These are phyloP conservation scores for Rhabdornis inornatus DNA, from an alignment of 2,113 vertebrate genomes.

Conservation along the genomic window DNA sequence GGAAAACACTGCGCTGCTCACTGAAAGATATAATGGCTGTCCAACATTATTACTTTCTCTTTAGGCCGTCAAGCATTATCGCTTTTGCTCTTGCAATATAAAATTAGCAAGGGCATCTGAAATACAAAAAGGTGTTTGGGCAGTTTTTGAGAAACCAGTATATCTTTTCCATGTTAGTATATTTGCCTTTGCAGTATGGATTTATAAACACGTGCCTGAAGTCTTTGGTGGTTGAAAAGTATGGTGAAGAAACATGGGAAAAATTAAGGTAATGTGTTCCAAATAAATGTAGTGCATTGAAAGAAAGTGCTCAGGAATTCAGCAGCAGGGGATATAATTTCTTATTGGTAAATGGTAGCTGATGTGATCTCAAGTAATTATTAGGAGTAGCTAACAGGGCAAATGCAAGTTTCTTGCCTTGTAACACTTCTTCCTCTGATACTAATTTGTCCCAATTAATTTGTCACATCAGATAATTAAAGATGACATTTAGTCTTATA, in stretches of 20 bases:
- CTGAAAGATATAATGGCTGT: not conserved
- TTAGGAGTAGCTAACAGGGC: not conserved
- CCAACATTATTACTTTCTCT: not conserved
- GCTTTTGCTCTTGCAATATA: not conserved
- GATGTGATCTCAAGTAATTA: not conserved
- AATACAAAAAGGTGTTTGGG: not conserved
- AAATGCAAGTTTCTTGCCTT: conserved; percentile 13
- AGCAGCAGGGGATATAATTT: not conserved
- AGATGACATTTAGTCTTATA: not conserved
- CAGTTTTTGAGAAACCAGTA: not conserved
- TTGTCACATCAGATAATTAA: conserved; percentile 9
- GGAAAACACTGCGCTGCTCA: not conserved
- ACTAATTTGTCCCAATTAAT: conserved; percentile 3
- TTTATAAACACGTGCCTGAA: conserved; percentile 79
- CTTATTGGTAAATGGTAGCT: not conserved
- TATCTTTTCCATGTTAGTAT: not conserved
- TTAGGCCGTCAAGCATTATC: not conserved
- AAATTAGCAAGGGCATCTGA: not conserved
- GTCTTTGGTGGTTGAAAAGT: conserved; percentile 75
- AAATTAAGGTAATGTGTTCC: conserved; percentile 73
- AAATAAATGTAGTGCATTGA: not conserved
- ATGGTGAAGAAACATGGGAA: conserved; percentile 78
- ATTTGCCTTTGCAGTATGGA: conserved; percentile 72
- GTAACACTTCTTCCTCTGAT: not conserved
- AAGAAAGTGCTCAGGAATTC: not conserved